These are phyloP conservation scores for Orius laevigatus DNA, from an alignment of 1,140 invertebrate genomes.

Conservation along the genomic window DNA sequence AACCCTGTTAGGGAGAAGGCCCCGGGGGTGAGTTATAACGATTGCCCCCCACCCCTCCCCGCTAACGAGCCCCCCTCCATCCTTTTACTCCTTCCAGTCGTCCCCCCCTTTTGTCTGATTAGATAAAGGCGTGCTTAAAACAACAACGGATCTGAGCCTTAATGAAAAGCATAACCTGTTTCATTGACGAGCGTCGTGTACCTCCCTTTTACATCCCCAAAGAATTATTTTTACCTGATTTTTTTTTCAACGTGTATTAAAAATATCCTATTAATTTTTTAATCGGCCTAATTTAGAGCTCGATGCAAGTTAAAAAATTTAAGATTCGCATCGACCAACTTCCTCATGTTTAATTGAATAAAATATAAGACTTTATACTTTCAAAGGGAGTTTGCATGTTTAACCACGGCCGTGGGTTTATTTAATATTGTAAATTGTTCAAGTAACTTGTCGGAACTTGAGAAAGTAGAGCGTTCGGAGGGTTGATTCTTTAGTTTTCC, in stretches of 20 bases:
- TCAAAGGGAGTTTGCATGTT: too few relatives aligned
- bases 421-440: too few relatives aligned
- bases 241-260: too few relatives aligned
- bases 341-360: too few relatives aligned
- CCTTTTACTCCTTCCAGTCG: neutral
- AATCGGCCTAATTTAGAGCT: neutral
- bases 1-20: constrained; percentile 20
- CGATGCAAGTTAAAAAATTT: neutral
- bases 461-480: too few relatives aligned
- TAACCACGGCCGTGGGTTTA: too few relatives aligned
- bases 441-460: too few relatives aligned
- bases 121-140: constrained; percentile 30
- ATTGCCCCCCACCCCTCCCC: constrained; percentile 17
- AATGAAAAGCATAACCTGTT: constrained; percentile 25
- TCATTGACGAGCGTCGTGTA: neutral
- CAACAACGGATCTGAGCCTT: constrained; percentile 28
- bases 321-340: too few relatives aligned
- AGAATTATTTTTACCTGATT: constrained; percentile 2
- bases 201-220: constrained; percentile 1
- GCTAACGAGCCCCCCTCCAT: neutral
- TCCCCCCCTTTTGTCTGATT: constrained; percentile 26
- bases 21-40: constrained; percentile 25
- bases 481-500: too few relatives aligned
- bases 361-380: too few relatives aligned
- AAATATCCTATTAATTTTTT: too few relatives aligned